These are phyloP conservation scores for Stenoptilia bipunctidactyla DNA, from an alignment of 2,888 invertebrate species.

Conservation along the genomic window DNA sequence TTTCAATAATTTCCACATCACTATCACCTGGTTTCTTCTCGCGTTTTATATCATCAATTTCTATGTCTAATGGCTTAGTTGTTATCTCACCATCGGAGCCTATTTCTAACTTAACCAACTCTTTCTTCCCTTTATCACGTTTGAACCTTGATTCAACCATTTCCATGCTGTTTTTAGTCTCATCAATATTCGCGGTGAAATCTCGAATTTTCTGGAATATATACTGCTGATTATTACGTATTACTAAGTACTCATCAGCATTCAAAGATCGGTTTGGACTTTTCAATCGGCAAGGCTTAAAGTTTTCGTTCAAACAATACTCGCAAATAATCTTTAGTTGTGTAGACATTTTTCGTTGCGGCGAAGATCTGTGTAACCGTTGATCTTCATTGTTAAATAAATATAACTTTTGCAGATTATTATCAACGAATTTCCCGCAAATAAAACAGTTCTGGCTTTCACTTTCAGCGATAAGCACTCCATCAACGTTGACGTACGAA, in stretches of 20 bases:
- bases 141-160: constrained; percentile 18
- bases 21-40: constrained; percentile 36
- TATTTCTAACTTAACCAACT: constrained; percentile 53
- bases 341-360: constrained; percentile 40
- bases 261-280: constrained; percentile 44
- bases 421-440: constrained; percentile 41
- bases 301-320: constrained; percentile 42
- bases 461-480: constrained; percentile 31
- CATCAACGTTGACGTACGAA: constrained; percentile 33
- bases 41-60: constrained; percentile 33
- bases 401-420: constrained; percentile 42
- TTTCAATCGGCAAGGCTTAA: constrained; percentile 42
- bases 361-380: constrained; percentile 43
- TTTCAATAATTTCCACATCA: constrained; percentile 51
- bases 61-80: constrained; percentile 27
- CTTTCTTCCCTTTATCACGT: constrained; percentile 23
- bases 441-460: constrained; percentile 49
- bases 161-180: constrained; percentile 7
- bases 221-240: constrained; percentile 57
- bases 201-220: constrained; percentile 47
- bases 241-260: constrained; percentile 51
- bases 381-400: constrained; percentile 61
- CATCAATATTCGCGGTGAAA: constrained; percentile 21
- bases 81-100: constrained; percentile 55
- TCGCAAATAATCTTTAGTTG: constrained; percentile 55